A percentile compares a stretch with the other conserved stretches of the same genome.
Conservation (phyloP, 2,888 invertebrate genomes). For the Drosophila stalkeri region DNA sequence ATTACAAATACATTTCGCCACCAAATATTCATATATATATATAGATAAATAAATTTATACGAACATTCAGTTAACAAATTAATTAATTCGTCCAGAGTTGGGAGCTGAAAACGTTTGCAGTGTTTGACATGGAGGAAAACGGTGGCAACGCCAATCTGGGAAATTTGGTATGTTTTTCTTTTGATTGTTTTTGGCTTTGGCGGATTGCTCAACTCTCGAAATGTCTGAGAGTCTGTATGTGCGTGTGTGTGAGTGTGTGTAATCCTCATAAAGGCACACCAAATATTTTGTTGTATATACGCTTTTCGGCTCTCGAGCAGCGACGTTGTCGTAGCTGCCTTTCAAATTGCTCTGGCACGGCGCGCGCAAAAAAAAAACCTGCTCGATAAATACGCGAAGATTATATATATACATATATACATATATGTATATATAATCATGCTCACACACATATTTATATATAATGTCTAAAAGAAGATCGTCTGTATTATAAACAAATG, state of each 20-base stretch:
- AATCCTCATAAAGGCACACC: conserved; percentile 62
- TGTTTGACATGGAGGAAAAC: conserved; percentile 33
- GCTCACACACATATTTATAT: conserved; percentile 8
- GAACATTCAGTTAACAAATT: conserved; percentile 2
- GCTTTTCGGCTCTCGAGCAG: conserved; percentile 78
- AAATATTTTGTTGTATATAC: conserved; percentile 76
- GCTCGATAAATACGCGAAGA: conserved; percentile 44
- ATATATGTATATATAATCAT: conserved; percentile 17
- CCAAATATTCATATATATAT: not conserved
- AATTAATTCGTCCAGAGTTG: not conserved
- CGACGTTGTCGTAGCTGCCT: conserved; percentile 74
- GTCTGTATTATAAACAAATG: conserved; percentile 47
- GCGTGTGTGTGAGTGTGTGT: conserved; percentile 31
- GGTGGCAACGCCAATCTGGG: conserved; percentile 70
- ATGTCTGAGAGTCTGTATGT: conserved; percentile 6
- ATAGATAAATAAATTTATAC: not conserved
- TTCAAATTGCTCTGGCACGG: conserved; percentile 62
- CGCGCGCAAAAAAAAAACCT: conserved; percentile 61
- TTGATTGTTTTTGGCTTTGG: conserved; percentile 41
- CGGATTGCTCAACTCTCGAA: conserved; percentile 55
- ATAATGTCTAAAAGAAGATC: conserved; percentile 14
- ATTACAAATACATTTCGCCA: not conserved
- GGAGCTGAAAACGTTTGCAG: not conserved
- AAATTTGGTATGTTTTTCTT: conserved; percentile 75
- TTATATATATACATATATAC: not conserved